These are phyloP conservation scores for Pangasius krempfi DNA, from an alignment of 2,797 vertebrate species.

Conservation along the genomic window DNA sequence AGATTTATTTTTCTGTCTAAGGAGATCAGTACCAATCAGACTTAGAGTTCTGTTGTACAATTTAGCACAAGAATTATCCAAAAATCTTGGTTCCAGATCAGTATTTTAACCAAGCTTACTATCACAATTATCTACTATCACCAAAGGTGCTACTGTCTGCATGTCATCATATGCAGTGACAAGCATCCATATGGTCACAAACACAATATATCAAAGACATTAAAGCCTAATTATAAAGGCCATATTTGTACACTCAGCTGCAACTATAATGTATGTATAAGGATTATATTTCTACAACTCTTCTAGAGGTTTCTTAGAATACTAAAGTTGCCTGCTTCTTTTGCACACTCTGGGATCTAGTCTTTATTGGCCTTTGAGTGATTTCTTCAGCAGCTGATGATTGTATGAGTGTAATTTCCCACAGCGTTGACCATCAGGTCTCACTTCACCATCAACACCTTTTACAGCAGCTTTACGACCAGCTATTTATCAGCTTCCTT, in stretches of 20 bases:
- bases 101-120: not conserved
- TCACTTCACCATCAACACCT: conserved; percentile 53
- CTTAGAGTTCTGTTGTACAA: not conserved
- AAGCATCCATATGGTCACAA: not conserved
- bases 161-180: not conserved
- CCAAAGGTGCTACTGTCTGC: not conserved
- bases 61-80: not conserved
- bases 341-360: conserved; percentile 19
- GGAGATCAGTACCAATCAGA: not conserved
- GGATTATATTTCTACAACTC: not conserved
- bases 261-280: not conserved
- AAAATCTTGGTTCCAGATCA: not conserved
- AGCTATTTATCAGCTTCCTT: conserved; percentile 53
- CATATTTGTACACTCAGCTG: not conserved
- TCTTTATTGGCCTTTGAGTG: conserved; percentile 37
- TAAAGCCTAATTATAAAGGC: conserved; percentile 6
- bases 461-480: conserved; percentile 46
- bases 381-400: conserved; percentile 49
- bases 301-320: not conserved
- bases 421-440: conserved; percentile 45
- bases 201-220: not conserved
- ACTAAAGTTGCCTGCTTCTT: not conserved
- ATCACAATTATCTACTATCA: not conserved
- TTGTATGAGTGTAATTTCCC: conserved; percentile 47
- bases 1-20: not conserved